A percentile compares a stretch with the other conserved stretches of the same genome.
Evolutionary conservation across 2,797 vertebrate genomes (phyloP).

Genomic region (Muscicapa striata): DNA sequence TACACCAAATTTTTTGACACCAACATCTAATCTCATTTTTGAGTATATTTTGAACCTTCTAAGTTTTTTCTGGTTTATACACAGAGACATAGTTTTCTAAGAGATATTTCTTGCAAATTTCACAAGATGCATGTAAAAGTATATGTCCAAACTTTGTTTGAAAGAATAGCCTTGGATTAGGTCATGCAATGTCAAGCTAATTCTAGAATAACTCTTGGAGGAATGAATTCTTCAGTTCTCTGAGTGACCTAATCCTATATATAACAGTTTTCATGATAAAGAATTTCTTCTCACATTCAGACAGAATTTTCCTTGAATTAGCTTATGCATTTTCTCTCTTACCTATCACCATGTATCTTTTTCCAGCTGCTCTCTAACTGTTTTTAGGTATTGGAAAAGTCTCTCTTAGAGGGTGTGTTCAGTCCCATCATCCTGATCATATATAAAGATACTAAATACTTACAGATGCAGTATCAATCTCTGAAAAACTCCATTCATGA

Average conservation of each 20-base stretch:
- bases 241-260: not conserved
- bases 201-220: not conserved
- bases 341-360: not conserved
- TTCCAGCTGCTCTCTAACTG: not conserved
- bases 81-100: not conserved
- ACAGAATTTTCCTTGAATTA: not conserved
- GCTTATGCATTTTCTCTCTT: not conserved
- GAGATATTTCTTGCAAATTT: not conserved
- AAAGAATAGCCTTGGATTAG: not conserved
- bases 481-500: not conserved
- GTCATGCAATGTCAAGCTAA: not conserved
- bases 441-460: not conserved
- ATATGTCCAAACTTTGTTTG: not conserved
- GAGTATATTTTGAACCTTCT: not conserved
- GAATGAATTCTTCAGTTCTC: not conserved
- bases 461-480: not conserved
- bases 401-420: not conserved
- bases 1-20: not conserved
- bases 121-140: not conserved
- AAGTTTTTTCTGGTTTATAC: not conserved
- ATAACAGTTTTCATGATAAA: not conserved
- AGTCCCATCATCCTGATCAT: rapidly evolving
- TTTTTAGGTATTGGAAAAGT: not conserved
- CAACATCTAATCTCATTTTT: not conserved
- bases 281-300: not conserved